A percentile compares a stretch with the other conserved stretches of the same genome.
These are phyloP conservation scores for Cyprinus carpio DNA, from an alignment of 2,113 vertebrate species.

Conservation along the genomic window DNA sequence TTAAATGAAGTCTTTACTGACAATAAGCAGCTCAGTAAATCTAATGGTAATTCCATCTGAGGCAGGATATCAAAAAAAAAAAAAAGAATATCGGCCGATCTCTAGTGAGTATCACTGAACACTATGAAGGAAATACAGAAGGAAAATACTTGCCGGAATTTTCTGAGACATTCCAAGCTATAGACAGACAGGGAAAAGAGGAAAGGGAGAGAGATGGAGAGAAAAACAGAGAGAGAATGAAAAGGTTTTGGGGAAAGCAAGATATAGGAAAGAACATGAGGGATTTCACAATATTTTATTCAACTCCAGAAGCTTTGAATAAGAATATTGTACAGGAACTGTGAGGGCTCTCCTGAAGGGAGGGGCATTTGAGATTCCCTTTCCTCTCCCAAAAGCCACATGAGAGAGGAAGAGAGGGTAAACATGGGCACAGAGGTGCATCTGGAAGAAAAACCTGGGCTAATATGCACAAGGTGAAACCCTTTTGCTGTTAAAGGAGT, in stretches of 20 bases:
- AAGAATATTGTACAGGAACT: conserved; percentile 68
- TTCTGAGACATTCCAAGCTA: conserved; percentile 75
- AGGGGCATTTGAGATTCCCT: conserved; percentile 23
- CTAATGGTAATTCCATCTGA: neutral
- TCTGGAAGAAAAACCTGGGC: conserved; percentile 48
- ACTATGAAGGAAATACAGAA: conserved; percentile 55
- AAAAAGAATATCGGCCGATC: conserved; percentile 7
- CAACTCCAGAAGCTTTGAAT: conserved; percentile 65
- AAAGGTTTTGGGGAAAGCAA: conserved; percentile 44
- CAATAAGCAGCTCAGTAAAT: neutral
- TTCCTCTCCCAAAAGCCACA: conserved; percentile 42
- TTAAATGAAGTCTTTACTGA: neutral
- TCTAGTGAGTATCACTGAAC: conserved; percentile 10
- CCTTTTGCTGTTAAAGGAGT: conserved; percentile 49
- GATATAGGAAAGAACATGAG: conserved; percentile 49
- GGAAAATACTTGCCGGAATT: conserved; percentile 73
- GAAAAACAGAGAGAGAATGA: conserved; percentile 43
- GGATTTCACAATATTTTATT: conserved; percentile 77
- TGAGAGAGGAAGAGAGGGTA: conserved; percentile 29
- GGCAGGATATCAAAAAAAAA: neutral
- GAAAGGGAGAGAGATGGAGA: conserved; percentile 23
- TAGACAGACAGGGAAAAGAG: conserved; percentile 44
- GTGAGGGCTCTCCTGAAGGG: conserved; percentile 2
- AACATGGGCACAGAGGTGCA: conserved; percentile 40
- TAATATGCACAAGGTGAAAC: conserved; percentile 60